Evolutionary conservation across 2,888 invertebrate species (phyloP).

Genomic region (Stratiomys singularior): DNA sequence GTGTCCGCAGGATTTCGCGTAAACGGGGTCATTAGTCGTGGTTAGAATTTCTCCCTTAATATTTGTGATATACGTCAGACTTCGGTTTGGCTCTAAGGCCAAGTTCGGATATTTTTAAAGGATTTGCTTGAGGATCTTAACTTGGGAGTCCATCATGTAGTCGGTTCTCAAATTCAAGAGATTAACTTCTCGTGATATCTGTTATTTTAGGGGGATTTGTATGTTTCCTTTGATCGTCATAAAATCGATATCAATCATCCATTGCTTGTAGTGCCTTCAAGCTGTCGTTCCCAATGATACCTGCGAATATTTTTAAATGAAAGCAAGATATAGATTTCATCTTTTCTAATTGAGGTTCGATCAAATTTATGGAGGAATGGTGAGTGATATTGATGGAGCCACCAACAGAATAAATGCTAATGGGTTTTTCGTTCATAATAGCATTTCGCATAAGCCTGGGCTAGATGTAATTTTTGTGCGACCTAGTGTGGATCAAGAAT

Average conservation of each 20-base stretch:
- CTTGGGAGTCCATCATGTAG: conserved; percentile 1
- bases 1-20: too few species aligned
- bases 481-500: too few species aligned
- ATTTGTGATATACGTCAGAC: background rate
- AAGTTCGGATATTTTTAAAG: background rate
- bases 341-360: too few species aligned
- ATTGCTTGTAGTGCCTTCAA: background rate
- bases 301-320: conserved; percentile 26
- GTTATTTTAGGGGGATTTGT: conserved; percentile 35
- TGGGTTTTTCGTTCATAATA: too few species aligned
- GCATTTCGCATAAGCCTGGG: too few species aligned
- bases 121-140: background rate
- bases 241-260: background rate
- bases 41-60: background rate
- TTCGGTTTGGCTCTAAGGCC: conserved; percentile 3
- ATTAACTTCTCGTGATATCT: too few species aligned
- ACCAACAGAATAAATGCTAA: too few species aligned
- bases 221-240: conserved; percentile 34
- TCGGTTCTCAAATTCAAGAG: background rate
- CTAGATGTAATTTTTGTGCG: too few species aligned
- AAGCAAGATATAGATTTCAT: too few species aligned
- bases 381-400: too few species aligned
- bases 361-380: too few species aligned
- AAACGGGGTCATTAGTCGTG: background rate
- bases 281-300: conserved; percentile 20